phyloP scores from a whole-genome alignment of 2,888 invertebrate genomes.

The Lumbricus terrestris region DNA sequence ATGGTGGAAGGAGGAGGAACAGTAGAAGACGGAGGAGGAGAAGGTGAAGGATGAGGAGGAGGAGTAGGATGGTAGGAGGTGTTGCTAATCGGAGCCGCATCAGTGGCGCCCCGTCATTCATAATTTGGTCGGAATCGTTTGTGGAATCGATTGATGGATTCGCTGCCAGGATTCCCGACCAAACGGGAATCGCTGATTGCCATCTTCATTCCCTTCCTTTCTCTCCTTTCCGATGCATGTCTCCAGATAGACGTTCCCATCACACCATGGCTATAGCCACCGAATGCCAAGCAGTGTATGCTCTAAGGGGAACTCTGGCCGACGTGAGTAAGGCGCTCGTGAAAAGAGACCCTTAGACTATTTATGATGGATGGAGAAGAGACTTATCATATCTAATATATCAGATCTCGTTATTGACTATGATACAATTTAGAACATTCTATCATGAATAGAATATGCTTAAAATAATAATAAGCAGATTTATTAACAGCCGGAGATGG shows the following conservation, averaged over 20 bases:
- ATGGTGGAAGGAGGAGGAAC: neutral
- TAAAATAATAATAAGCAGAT: too few relatives aligned
- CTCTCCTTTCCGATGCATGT: too few relatives aligned
- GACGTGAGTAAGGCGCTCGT: neutral
- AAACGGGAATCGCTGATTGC: neutral
- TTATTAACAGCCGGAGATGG: too few relatives aligned
- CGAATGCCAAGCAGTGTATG: neutral
- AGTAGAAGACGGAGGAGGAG: neutral
- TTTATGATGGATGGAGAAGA: too few relatives aligned
- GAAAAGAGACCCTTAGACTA: neutral
- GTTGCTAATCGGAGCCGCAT: neutral
- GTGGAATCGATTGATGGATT: neutral
- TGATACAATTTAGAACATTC: too few relatives aligned
- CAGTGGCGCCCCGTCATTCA: neutral
- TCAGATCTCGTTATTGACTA: too few relatives aligned
- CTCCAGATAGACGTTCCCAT: too few relatives aligned
- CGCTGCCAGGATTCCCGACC: neutral
- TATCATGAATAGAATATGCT: too few relatives aligned
- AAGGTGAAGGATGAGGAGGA: neutral
- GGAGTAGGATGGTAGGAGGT: neutral
- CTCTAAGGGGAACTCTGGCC: neutral
- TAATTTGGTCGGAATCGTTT: neutral
- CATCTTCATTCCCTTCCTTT: too few relatives aligned
- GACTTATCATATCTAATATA: too few relatives aligned
- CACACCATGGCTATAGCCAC: neutral